Conservation (phyloP, 2,797 vertebrate genomes). For the Hemitrygon akajei region DNA sequence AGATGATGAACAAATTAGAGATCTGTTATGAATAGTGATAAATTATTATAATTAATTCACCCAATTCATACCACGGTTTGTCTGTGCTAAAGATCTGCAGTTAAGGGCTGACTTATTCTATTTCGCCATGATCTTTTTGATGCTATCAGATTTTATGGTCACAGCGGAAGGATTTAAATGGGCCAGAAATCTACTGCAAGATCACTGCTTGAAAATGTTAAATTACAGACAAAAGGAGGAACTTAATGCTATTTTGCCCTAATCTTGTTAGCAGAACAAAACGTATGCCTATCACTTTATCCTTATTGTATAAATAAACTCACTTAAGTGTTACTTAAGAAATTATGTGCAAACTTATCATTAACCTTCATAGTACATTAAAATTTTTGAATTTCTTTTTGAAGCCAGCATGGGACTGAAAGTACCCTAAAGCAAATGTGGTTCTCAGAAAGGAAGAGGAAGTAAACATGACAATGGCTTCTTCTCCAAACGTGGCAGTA, state of each 20-base stretch:
- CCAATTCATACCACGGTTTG: neutral
- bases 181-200: neutral
- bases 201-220: neutral
- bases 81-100: neutral
- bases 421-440: constrained; percentile 8
- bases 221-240: neutral
- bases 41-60: neutral
- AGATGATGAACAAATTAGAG: neutral
- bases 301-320: neutral
- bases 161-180: neutral
- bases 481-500: constrained; percentile 15
- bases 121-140: neutral
- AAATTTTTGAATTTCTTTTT: neutral
- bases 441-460: constrained; percentile 18
- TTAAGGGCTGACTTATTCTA: neutral
- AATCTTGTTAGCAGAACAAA: neutral
- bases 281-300: neutral
- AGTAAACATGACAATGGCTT: constrained; percentile 27
- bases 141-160: neutral
- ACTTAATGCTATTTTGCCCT: constrained; percentile 4
- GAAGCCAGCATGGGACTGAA: neutral
- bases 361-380: neutral
- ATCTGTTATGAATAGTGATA: neutral
- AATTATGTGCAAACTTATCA: constrained; percentile 1
- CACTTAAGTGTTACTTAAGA: neutral